Evolutionary conservation across 2,797 vertebrate species (phyloP).

Genomic region (Setipinna tenuifilis): DNA sequence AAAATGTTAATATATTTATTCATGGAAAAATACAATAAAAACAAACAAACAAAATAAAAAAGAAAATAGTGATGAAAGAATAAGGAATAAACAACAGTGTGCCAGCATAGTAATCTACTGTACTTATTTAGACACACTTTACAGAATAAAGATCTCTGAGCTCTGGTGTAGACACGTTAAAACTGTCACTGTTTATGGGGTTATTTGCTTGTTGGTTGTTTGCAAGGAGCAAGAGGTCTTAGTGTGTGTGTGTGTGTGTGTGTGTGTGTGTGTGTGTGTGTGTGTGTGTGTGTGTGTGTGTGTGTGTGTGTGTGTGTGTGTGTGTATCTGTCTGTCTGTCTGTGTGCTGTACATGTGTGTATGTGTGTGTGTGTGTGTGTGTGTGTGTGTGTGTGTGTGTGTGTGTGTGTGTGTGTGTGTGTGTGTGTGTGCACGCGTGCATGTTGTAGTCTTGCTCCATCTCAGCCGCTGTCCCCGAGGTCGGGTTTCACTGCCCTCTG

Average conservation of each 20-base stretch:
- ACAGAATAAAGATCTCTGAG: background rate
- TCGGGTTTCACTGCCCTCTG: constrained; percentile 52
- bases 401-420: background rate
- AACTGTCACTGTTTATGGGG: background rate
- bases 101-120: too few species aligned
- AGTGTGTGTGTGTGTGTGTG: background rate
- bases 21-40: background rate
- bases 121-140: background rate
- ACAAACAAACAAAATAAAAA: background rate
- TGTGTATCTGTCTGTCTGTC: background rate
- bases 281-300: background rate
- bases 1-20: too few species aligned
- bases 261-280: background rate
- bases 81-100: too few species aligned
- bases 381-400: constrained; percentile 17
- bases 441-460: background rate
- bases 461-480: constrained; percentile 23
- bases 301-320: constrained; percentile 11
- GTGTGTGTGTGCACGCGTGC: background rate
- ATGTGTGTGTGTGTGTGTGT: background rate
- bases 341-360: background rate
- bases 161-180: background rate
- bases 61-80: too few species aligned
- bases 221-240: background rate
- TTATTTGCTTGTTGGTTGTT: background rate